phyloP scores from a whole-genome alignment of 2,888 invertebrate genomes.

The Ophonus ardosiacus region DNA sequence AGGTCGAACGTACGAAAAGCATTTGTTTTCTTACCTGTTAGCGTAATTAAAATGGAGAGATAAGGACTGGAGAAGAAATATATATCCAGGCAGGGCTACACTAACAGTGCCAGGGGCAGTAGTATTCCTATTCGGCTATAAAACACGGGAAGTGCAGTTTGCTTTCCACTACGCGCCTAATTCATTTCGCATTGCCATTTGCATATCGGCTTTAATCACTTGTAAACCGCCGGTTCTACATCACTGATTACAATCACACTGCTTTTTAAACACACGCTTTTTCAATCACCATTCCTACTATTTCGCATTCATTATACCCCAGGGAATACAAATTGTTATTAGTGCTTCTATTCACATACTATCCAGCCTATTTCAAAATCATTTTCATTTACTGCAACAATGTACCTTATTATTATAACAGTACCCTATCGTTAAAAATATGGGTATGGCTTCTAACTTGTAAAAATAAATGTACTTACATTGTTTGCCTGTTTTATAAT shows the following conservation, averaged over 20 bases:
- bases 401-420: too few relatives aligned
- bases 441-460: too few relatives aligned
- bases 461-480: too few relatives aligned
- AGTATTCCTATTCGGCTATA: conserved; percentile 5
- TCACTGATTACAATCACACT: conserved; percentile 40
- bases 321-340: conserved; percentile 8
- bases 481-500: too few relatives aligned
- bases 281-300: conserved; percentile 27
- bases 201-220: conserved; percentile 58
- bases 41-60: conserved; percentile 64
- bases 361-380: not conserved
- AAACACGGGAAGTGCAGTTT: conserved; percentile 56
- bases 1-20: conserved; percentile 57
- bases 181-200: conserved; percentile 57
- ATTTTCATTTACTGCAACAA: too few relatives aligned
- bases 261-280: conserved; percentile 50
- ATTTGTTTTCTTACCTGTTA: conserved; percentile 64
- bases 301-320: not conserved
- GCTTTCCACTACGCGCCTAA: conserved; percentile 49
- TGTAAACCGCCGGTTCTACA: conserved; percentile 49
- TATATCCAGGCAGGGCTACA: conserved; percentile 44
- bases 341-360: not conserved
- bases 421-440: too few relatives aligned
- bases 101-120: conserved; percentile 7
- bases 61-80: conserved; percentile 59